These are phyloP conservation scores for Melieria picta DNA, from an alignment of 2,888 invertebrate genomes.

Conservation along the genomic window DNA sequence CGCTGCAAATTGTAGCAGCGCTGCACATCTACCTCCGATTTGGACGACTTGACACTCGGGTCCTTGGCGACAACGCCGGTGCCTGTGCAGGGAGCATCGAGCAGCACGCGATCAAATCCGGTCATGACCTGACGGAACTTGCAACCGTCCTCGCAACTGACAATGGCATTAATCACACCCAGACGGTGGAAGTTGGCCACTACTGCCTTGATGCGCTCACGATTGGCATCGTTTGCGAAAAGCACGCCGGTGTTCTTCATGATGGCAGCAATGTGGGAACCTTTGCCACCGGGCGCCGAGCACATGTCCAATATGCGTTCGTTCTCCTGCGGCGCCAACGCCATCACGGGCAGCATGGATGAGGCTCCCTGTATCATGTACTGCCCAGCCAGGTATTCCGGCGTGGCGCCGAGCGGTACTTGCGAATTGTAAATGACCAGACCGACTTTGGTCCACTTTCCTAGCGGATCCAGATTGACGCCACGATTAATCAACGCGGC, in stretches of 20 bases:
- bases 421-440: constrained; percentile 95
- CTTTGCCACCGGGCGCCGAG: constrained; percentile 98
- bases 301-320: constrained; percentile 97
- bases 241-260: constrained; percentile 98
- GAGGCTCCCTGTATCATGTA: constrained; percentile 97
- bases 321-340: constrained; percentile 95
- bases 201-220: constrained; percentile 88
- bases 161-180: constrained; percentile 92
- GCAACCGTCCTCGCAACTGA: constrained; percentile 90
- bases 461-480: constrained; percentile 97
- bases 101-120: constrained; percentile 92
- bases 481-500: constrained; percentile 95
- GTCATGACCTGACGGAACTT: constrained; percentile 85
- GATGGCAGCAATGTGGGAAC: constrained; percentile 95
- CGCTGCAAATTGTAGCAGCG: constrained; percentile 92
- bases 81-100: constrained; percentile 99
- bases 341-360: constrained; percentile 97
- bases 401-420: constrained; percentile 97
- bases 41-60: constrained; percentile 92
- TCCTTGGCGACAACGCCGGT: constrained; percentile 99
- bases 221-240: constrained; percentile 95
- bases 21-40: constrained; percentile 89
- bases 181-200: constrained; percentile 96
- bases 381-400: constrained; percentile 98
- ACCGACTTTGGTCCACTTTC: constrained; percentile 99